Percentiles rank a stretch among this genome's conserved stretches.
Evolutionary conservation across 1,140 invertebrate species (phyloP).

Genomic region (Charaxes varanes): DNA sequence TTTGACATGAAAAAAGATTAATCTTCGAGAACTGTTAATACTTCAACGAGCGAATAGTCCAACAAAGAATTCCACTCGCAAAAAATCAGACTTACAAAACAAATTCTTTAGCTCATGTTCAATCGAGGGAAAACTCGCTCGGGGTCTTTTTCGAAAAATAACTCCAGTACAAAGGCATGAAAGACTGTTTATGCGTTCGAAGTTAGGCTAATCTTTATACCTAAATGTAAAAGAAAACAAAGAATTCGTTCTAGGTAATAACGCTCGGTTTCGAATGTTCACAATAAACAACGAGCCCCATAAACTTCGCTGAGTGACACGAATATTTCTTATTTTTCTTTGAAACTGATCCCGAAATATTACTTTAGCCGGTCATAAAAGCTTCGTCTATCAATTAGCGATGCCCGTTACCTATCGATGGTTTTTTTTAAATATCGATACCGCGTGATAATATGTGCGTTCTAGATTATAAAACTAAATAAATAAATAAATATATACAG

Average conservation of each 20-base stretch:
- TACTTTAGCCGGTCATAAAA: constrained; percentile 49
- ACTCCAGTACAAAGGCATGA: constrained; percentile 21
- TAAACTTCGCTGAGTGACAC: constrained; percentile 52
- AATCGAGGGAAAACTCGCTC: constrained; percentile 19
- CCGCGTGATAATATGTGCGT: too few relatives aligned
- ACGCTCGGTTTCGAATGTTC: constrained; percentile 34
- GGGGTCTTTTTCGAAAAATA: constrained; percentile 21
- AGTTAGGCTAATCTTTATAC: constrained; percentile 17
- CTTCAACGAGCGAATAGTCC: too few relatives aligned
- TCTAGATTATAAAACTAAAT: too few relatives aligned
- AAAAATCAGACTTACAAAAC: constrained; percentile 16
- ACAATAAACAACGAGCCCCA: constrained; percentile 57
- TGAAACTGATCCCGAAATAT: constrained; percentile 52
- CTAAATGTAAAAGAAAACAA: constrained; percentile 34
- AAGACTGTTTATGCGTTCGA: constrained; percentile 20
- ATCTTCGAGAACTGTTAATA: constrained; percentile 11
- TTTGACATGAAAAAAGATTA: constrained; percentile 5
- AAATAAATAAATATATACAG: too few relatives aligned
- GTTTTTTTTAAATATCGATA: too few relatives aligned
- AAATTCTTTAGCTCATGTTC: constrained; percentile 21
- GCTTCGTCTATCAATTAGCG: constrained; percentile 66
- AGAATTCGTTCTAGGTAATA: constrained; percentile 48
- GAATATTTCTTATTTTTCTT: constrained; percentile 65
- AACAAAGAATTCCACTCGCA: constrained; percentile 15
- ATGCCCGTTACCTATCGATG: too few relatives aligned